phyloP scores from a whole-genome alignment of 2,113 vertebrate species.

The Polypterus bichir region DNA sequence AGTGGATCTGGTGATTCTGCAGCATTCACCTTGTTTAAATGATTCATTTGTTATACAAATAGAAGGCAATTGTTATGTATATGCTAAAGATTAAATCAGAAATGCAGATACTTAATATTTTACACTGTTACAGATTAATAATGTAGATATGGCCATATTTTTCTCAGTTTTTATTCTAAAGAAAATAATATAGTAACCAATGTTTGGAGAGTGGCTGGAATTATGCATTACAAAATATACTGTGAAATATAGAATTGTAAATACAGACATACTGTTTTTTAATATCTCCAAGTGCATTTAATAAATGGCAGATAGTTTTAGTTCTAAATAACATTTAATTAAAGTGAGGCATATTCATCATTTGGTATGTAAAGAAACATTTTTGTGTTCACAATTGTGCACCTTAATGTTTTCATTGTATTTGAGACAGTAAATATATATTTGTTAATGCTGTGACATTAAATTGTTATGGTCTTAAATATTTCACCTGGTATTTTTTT shows the following conservation, averaged over 20 bases:
- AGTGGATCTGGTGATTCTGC: neutral
- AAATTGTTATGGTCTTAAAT: neutral
- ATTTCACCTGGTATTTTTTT: no score
- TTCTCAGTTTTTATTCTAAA: neutral
- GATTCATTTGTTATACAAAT: no score
- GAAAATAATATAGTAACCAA: neutral
- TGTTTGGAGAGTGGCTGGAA: neutral
- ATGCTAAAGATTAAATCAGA: neutral
- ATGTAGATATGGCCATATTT: neutral
- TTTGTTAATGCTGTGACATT: neutral
- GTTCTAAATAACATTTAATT: no score
- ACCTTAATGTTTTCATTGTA: neutral
- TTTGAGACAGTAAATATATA: neutral
- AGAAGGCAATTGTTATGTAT: no score
- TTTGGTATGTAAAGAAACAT: no score
- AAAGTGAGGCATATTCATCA: no score
- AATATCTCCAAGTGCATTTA: neutral
- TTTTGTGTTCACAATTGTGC: no score
- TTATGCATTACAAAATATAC: neutral
- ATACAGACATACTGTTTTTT: neutral
- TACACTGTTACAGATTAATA: neutral
- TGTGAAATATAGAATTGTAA: neutral
- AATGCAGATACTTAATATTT: neutral
- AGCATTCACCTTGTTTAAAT: neutral
- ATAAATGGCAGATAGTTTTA: neutral